Conservation (phyloP, 2,888 invertebrate species). For the Clistopyga incitator region DNA sequence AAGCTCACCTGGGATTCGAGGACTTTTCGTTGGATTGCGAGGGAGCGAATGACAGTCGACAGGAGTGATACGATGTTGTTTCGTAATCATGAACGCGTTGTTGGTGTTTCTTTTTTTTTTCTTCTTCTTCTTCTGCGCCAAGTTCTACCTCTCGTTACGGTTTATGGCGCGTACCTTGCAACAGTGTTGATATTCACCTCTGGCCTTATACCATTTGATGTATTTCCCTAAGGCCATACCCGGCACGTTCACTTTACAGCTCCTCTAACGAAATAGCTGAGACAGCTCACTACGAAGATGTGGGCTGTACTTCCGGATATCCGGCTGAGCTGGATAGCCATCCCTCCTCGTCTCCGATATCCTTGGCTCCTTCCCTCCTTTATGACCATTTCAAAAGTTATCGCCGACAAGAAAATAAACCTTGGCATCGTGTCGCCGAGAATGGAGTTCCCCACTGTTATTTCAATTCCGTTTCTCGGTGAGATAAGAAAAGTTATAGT, state of each 20-base stretch:
- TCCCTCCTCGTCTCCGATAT: conserved; percentile 14
- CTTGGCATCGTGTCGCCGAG: conserved; percentile 11
- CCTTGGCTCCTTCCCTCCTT: not conserved
- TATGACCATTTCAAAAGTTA: conserved; percentile 15
- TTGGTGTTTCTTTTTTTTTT: no score
- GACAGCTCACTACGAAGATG: not conserved
- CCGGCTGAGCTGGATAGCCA: not conserved
- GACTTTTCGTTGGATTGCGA: conserved; percentile 3
- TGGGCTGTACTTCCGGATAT: not conserved
- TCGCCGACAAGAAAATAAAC: not conserved
- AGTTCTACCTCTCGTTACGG: conserved; percentile 4
- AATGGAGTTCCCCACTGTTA: conserved; percentile 2
- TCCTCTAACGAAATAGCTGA: not conserved
- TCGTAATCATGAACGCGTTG: conserved; percentile 35
- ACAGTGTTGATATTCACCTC: conserved; percentile 1
- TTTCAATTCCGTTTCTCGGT: not conserved
- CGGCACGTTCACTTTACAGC: conserved; percentile 1
- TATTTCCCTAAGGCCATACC: conserved; percentile 16
- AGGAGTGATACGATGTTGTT: conserved; percentile 18
- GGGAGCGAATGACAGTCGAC: not conserved
- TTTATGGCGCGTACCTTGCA: not conserved
- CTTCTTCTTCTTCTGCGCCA: no score
- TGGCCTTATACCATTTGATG: conserved; percentile 20
- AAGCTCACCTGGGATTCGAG: conserved; percentile 14
- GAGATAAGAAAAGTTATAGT: not conserved